Percentiles rank a stretch among this genome's conserved stretches.
phyloP scores from a whole-genome alignment of 2,797 vertebrate genomes.

The Erethizon dorsatum region DNA sequence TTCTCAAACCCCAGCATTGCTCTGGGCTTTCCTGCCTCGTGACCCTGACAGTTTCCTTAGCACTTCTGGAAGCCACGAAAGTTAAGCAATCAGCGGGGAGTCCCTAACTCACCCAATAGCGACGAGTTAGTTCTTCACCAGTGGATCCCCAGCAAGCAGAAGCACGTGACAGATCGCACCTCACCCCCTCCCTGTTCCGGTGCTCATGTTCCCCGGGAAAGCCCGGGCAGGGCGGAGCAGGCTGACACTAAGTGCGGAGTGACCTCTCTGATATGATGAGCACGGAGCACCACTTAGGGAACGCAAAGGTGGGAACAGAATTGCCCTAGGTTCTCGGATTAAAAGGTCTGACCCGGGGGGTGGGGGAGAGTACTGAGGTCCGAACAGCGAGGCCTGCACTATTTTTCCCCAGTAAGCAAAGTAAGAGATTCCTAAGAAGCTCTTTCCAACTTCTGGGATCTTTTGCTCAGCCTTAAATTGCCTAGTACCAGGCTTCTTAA shows the following conservation, averaged over 20 bases:
- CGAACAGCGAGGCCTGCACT: not conserved
- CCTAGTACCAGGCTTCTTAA: not conserved
- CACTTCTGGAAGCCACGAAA: not conserved
- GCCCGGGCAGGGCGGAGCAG: no score
- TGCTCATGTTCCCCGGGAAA: not conserved
- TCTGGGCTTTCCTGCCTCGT: no score
- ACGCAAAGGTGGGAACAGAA: not conserved
- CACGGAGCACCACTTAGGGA: not conserved
- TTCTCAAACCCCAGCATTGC: no score
- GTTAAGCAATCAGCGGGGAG: not conserved
- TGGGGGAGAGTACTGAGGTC: not conserved
- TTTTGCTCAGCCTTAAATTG: not conserved
- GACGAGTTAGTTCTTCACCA: not conserved
- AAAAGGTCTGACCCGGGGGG: not conserved
- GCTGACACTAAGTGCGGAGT: not conserved
- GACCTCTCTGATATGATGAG: no score
- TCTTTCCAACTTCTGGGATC: not conserved
- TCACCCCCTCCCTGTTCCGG: not conserved
- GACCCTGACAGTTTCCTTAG: not conserved
- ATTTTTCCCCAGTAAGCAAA: rapidly evolving
- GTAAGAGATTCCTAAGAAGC: not conserved
- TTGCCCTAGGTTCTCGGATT: not conserved
- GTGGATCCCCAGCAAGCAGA: not conserved
- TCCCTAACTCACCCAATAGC: not conserved
- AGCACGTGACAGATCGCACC: not conserved